Evolutionary conservation across 37 sponge, comb jelly and placozoan species (phyloP).

Genomic region (Aphrocallistes beatrix): DNA sequence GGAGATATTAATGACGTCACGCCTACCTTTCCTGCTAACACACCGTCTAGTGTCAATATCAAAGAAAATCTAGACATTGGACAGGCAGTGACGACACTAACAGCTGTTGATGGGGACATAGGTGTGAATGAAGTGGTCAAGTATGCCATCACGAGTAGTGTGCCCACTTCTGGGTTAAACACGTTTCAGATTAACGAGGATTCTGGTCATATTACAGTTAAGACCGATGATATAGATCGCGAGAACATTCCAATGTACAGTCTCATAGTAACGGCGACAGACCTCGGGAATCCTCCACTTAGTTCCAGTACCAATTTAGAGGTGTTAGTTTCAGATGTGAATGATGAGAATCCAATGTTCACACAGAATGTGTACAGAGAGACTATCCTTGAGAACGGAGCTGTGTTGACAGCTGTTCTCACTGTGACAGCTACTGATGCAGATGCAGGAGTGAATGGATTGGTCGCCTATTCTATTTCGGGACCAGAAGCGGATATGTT

Average conservation of each 20-base stretch:
- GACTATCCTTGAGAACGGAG: conserved; percentile 11
- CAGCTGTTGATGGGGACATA: conserved; percentile 44
- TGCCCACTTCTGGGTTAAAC: background rate
- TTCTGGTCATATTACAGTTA: conserved; percentile 2
- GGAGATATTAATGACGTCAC: conserved; percentile 45
- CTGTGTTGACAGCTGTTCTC: background rate
- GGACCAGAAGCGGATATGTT: background rate
- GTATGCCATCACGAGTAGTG: background rate
- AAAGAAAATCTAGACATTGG: conserved; percentile 26
- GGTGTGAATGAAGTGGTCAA: background rate
- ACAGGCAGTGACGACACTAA: conserved; percentile 21
- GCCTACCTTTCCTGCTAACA: conserved; percentile 32
- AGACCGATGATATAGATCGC: background rate
- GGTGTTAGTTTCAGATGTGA: conserved; percentile 20
- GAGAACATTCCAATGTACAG: background rate
- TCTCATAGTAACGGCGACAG: background rate
- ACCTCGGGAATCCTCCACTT: conserved; percentile 17
- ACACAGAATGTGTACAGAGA: background rate
- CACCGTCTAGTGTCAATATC: conserved; percentile 20
- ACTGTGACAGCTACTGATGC: conserved; percentile 20
- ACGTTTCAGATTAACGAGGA: background rate
- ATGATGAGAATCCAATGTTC: conserved; percentile 31
- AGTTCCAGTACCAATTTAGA: background rate
- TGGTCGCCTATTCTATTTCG: background rate
- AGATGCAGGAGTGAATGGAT: conserved; percentile 20